These are phyloP conservation scores for Perizoma flavofasciatum DNA, from an alignment of 2,888 invertebrate species.

Conservation along the genomic window DNA sequence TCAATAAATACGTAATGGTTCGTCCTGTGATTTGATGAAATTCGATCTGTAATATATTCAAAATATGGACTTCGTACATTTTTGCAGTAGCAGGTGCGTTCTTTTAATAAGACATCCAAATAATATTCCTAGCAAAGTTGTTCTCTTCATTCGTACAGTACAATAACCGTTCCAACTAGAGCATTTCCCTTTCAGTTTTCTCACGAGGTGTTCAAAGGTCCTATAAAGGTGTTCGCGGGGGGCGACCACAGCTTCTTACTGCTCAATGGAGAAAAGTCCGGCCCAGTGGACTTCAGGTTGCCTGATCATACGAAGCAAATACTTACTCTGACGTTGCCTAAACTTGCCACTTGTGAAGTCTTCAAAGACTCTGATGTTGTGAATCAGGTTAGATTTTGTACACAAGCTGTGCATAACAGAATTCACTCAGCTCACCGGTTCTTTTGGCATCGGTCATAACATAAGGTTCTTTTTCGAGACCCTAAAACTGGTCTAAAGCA, in stretches of 20 bases:
- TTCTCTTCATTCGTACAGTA: conserved; percentile 15
- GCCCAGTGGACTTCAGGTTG: conserved; percentile 86
- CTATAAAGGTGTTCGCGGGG: conserved; percentile 89
- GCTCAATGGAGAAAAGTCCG: conserved; percentile 72
- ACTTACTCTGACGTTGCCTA: conserved; percentile 84
- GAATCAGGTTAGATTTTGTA: conserved; percentile 76
- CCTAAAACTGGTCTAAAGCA: too few relatives aligned
- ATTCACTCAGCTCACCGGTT: too few relatives aligned
- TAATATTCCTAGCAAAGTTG: conserved; percentile 26
- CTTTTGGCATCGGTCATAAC: too few relatives aligned
- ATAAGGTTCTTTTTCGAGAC: too few relatives aligned
- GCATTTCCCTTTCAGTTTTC: conserved; percentile 58
- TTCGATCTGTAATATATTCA: too few relatives aligned
- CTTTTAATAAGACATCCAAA: too few relatives aligned
- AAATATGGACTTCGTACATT: too few relatives aligned
- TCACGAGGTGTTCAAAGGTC: conserved; percentile 65
- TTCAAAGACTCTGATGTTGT: conserved; percentile 86
- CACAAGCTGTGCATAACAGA: too few relatives aligned
- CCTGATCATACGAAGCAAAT: conserved; percentile 86
- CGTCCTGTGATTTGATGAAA: too few relatives aligned
- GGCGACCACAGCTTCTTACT: conserved; percentile 95
- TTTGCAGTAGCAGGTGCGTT: too few relatives aligned
- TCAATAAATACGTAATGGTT: too few relatives aligned
- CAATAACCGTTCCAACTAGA: conserved; percentile 13
- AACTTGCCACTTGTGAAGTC: conserved; percentile 84